These are phyloP conservation scores for Tachina lurida DNA, from an alignment of 2,888 invertebrate genomes.

Conservation along the genomic window DNA sequence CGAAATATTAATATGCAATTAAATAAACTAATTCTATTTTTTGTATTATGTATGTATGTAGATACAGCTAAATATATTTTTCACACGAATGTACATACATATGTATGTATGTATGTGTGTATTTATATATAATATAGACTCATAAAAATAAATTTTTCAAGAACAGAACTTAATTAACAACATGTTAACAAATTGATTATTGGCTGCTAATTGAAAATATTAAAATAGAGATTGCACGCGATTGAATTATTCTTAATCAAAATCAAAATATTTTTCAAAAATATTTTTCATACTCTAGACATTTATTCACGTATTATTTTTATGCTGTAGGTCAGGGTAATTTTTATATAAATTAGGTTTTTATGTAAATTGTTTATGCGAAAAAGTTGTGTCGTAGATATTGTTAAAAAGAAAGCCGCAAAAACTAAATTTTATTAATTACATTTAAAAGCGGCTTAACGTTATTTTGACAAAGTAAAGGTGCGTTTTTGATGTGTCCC, in stretches of 20 bases:
- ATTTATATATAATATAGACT: neutral
- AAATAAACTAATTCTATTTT: neutral
- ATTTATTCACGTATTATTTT: neutral
- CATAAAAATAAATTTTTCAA: constrained; percentile 35
- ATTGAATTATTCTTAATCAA: constrained; percentile 43
- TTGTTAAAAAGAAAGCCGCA: constrained; percentile 33
- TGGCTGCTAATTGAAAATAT: constrained; percentile 52
- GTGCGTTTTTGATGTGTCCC: constrained; percentile 63
- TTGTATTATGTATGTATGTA: neutral
- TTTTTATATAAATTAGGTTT: constrained; percentile 47
- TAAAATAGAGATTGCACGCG: constrained; percentile 60
- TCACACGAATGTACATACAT: neutral
- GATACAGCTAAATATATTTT: neutral
- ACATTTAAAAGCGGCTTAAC: constrained; percentile 54
- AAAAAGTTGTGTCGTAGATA: constrained; percentile 57
- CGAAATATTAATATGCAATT: neutral
- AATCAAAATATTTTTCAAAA: constrained; percentile 3
- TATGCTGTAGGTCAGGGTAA: constrained; percentile 53
- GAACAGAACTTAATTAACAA: constrained; percentile 59
- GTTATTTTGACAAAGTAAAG: constrained; percentile 50
- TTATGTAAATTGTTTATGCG: constrained; percentile 42
- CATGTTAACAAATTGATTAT: constrained; percentile 61
- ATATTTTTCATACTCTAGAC: neutral
- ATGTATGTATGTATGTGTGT: neutral
- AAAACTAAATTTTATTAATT: constrained; percentile 61